A percentile compares a stretch with the other conserved stretches of the same genome.
phyloP scores from a whole-genome alignment of 2,797 vertebrate species.

The Propithecus deckenii region DNA sequence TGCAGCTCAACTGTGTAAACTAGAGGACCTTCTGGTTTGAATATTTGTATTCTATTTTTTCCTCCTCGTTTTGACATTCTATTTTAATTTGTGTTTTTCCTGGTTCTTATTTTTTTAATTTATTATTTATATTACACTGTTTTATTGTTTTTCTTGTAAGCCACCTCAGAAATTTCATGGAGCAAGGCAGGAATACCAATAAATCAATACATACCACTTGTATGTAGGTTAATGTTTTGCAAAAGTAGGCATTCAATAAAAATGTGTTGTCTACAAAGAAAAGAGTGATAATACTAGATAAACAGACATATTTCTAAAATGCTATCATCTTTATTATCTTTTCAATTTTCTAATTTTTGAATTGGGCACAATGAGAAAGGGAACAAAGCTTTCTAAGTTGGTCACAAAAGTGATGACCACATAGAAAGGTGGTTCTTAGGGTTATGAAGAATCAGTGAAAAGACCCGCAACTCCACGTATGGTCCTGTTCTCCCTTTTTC shows the following conservation, averaged over 20 bases:
- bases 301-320: background rate
- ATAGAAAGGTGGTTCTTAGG: background rate
- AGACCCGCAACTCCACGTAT: background rate
- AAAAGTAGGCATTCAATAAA: slow-evolving; percentile 13
- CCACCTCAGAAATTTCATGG: slow-evolving; percentile 44
- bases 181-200: slow-evolving; percentile 59
- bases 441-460: background rate
- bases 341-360: background rate
- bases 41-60: slow-evolving; percentile 32
- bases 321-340: background rate
- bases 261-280: background rate
- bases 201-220: background rate
- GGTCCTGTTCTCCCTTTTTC: background rate
- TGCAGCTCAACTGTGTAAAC: background rate
- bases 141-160: slow-evolving; percentile 69
- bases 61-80: slow-evolving; percentile 56
- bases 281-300: background rate
- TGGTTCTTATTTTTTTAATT: slow-evolving; percentile 69
- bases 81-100: slow-evolving; percentile 66
- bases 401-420: background rate
- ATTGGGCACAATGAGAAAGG: background rate
- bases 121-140: slow-evolving; percentile 62
- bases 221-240: background rate
- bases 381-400: background rate
- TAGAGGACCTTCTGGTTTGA: slow-evolving; percentile 18